Percentiles rank a stretch among this genome's conserved stretches.
Conservation (phyloP, 2,113 vertebrate species). For the Coptodon rendalli region DNA sequence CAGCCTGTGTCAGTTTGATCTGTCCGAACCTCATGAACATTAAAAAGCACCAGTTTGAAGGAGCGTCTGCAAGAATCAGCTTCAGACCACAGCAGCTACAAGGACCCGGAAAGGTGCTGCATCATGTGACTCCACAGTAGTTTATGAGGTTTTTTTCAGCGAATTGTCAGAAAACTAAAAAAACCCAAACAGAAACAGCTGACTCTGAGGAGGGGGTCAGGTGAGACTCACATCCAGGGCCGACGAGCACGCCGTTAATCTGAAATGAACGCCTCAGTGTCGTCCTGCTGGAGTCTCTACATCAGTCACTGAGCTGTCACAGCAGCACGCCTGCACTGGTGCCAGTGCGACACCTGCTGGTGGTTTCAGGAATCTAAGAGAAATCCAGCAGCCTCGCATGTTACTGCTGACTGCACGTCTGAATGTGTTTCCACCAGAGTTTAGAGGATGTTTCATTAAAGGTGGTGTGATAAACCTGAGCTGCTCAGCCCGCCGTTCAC, state of each 20-base stretch:
- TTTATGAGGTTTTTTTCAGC: background rate
- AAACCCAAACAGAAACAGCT: background rate
- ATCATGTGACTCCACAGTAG: background rate
- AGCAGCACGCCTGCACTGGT: background rate
- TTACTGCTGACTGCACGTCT: background rate
- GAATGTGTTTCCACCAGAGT: background rate
- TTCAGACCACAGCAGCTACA: background rate
- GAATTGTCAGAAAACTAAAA: background rate
- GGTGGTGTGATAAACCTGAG: background rate
- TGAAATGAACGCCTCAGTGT: background rate
- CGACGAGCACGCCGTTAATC: fast-evolving
- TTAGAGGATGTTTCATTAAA: background rate
- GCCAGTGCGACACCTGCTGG: background rate
- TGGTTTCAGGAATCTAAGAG: background rate
- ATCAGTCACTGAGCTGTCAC: fast-evolving
- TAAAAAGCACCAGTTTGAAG: fast-evolving
- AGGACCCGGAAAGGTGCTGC: background rate
- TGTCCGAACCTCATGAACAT: background rate
- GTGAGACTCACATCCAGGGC: background rate
- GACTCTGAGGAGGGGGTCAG: background rate
- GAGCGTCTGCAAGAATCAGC: background rate
- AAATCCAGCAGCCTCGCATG: background rate
- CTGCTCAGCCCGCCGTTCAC: background rate
- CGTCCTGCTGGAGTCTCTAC: background rate
- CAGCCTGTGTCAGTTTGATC: background rate